These are phyloP conservation scores for Gryllus longicercus DNA, from an alignment of 2,888 invertebrate species.

Conservation along the genomic window DNA sequence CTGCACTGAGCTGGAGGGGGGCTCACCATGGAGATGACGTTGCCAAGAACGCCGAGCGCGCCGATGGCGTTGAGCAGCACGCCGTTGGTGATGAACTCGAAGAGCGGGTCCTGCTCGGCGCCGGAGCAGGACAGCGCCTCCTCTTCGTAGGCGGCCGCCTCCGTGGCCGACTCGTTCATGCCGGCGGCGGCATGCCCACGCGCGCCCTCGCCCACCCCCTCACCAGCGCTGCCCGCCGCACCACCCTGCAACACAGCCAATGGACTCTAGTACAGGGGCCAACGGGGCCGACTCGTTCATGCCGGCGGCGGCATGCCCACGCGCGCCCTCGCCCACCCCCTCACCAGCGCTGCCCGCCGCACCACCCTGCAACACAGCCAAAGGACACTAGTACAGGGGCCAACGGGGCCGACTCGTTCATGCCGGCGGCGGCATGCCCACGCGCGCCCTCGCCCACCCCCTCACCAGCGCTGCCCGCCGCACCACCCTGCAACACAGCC, in stretches of 20 bases:
- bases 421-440: background rate
- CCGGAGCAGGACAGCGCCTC: constrained; percentile 25
- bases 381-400: no score
- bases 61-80: constrained; percentile 77
- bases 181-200: background rate
- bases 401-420: constrained; percentile 21
- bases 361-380: no score
- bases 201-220: background rate
- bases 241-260: no score
- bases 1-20: background rate
- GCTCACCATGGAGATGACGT: constrained; percentile 79
- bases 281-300: no score
- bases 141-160: constrained; percentile 24
- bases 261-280: no score
- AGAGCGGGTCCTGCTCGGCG: constrained; percentile 46
- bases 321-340: background rate
- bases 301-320: no score
- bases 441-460: background rate
- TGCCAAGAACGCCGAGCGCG: constrained; percentile 81
- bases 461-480: background rate
- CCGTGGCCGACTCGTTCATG: constrained; percentile 24
- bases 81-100: constrained; percentile 79
- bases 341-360: background rate
- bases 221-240: background rate
- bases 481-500: no score